Base-by-base conservation (phyloP, 2,888 invertebrate species). In the Sabellastarte sp. region DNA sequence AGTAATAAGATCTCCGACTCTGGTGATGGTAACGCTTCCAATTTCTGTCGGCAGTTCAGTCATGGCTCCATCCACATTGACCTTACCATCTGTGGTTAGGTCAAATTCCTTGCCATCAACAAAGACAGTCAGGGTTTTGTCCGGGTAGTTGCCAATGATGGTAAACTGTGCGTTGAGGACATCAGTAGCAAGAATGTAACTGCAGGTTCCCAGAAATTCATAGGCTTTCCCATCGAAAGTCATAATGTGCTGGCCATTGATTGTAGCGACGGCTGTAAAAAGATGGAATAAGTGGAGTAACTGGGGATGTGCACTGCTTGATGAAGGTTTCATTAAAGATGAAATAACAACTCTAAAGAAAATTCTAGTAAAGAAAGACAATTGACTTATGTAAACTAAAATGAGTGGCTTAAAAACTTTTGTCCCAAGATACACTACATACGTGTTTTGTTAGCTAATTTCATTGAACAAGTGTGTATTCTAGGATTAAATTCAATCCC, bases 171-270 rank as follows among this genome's bases (percentile, higher is more conserved):
- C 87, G 75, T 89, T 88, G 24, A 90, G 86, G 80, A 93, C 92
- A 85, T 96, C 96, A 58, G 89, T 89, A 0, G 91, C 90, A 59
- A 95, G 86, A 0, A 96, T 84, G 86, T 94, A 94, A 0, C 90
- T 90, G 79, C 95, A 93, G 0, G 87, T 85, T 55, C 90, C 90
- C 0, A 87, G 86, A 74, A 91, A 89, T 28, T 90, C 89, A 80
- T 89, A 89, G 72, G 91, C 90, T 29, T 87, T 87, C 63, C 90
- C 90, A 84, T 96, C 95, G 81, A 94, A 95, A 0, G 95, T 95
- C 70, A 92, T 89, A 73, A 90, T 90, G 71, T 94, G 91, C 28
- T 91, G 89, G 5, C 92, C 93, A 33, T 91, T 89, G 73, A 95
- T 87, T 81, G 93, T 88, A 4, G 93, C 93, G 84, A 91, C 90